These are phyloP conservation scores for Orthonevra nobilis DNA, from an alignment of 2,888 invertebrate species.

Conservation along the genomic window DNA sequence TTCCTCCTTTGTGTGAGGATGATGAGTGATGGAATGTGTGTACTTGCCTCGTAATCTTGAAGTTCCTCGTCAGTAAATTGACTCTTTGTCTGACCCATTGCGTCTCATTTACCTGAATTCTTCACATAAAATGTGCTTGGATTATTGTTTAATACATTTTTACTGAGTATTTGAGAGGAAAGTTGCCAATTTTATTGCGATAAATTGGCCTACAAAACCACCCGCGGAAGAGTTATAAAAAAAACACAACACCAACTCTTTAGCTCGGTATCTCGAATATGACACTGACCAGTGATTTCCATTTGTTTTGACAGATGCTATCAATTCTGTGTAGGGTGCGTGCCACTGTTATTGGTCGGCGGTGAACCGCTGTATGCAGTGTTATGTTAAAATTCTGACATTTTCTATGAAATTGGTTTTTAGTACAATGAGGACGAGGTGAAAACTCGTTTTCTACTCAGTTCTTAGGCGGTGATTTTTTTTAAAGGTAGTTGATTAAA, in stretches of 20 bases:
- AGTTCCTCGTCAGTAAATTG: slow-evolving; percentile 93
- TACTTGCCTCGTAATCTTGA: slow-evolving; percentile 91
- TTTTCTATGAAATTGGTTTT: no score
- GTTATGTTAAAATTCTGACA: no score
- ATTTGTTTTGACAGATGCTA: slow-evolving; percentile 42
- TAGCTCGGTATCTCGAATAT: slow-evolving; percentile 42
- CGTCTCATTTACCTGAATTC: slow-evolving; percentile 44
- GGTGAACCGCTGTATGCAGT: slow-evolving; percentile 31
- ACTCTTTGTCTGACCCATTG: slow-evolving; percentile 91
- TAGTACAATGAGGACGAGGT: no score
- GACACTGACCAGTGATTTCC: slow-evolving; percentile 36
- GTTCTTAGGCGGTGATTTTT: no score
- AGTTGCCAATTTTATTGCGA: slow-evolving; percentile 22
- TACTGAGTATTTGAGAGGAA: slow-evolving; percentile 8
- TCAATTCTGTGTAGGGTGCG: slow-evolving; percentile 19
- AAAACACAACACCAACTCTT: slow-evolving; percentile 28
- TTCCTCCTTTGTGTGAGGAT: no score
- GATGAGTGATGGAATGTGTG: slow-evolving; percentile 23
- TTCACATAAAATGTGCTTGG: neutral
- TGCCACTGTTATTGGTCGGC: neutral
- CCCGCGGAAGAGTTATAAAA: slow-evolving; percentile 16
- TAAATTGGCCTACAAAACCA: slow-evolving; percentile 34
- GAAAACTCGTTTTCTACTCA: no score
- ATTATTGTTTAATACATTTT: slow-evolving; percentile 54
- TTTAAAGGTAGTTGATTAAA: no score